These are phyloP conservation scores for Festucalex cinctus DNA, from an alignment of 2,113 vertebrate species.

Conservation along the genomic window DNA sequence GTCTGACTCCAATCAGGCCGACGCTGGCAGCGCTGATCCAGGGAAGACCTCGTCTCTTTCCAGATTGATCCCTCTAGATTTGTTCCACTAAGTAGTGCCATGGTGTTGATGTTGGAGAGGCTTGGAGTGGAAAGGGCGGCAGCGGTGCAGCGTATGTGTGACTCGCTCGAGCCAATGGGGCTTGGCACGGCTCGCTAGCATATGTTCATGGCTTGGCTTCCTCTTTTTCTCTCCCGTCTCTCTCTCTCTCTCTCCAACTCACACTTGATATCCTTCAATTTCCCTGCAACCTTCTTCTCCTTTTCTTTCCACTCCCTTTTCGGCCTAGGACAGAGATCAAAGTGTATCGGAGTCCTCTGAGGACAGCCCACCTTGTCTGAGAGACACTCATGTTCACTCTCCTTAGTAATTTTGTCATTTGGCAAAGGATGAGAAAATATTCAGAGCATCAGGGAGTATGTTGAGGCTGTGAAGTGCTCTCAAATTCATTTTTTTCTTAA, in stretches of 20 bases:
- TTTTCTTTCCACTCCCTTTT: conserved; percentile 15
- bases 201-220: conserved; percentile 68
- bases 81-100: conserved; percentile 68
- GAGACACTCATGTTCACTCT: conserved; percentile 11
- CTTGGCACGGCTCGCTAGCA: conserved; percentile 66
- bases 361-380: conserved; percentile 30
- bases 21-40: conserved; percentile 45
- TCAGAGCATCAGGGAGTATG: conserved; percentile 40
- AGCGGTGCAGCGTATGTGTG: conserved; percentile 61
- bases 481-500: conserved; percentile 37
- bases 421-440: conserved; percentile 56
- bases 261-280: conserved; percentile 18
- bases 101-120: conserved; percentile 63
- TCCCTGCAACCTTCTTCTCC: background rate
- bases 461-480: conserved; percentile 35
- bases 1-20: conserved; percentile 37
- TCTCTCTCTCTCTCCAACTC: conserved; percentile 14
- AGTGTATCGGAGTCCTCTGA: conserved; percentile 24
- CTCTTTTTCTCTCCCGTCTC: conserved; percentile 46
- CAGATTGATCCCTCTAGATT: conserved; percentile 64
- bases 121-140: conserved; percentile 59
- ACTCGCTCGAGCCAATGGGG: conserved; percentile 64
- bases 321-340: conserved; percentile 47
- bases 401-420: conserved; percentile 61
- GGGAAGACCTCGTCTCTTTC: conserved; percentile 56